Base-by-base conservation (phyloP, 2,113 vertebrate species). In the Microcebus murinus region DNA sequence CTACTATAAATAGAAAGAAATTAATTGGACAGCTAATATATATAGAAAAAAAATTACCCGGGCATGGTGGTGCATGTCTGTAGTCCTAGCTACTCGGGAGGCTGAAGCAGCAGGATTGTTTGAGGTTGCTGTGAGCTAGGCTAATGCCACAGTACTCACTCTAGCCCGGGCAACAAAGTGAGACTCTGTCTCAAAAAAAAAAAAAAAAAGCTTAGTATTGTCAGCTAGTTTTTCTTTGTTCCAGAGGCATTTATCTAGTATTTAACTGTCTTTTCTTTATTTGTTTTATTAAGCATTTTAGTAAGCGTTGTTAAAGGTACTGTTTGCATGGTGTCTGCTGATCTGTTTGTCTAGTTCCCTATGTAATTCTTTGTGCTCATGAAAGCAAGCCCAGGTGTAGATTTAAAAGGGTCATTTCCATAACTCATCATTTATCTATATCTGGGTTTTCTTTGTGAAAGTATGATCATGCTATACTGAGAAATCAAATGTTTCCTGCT, bases 221-320 rank as follows among this genome's bases (percentile, higher is more conserved):
- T 63, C 96, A 90, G 81, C 55, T 14, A 94, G 81, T 27, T 92
- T 96, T 92, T 95, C 61, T 94, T 95, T 50, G 79, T 94, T 94
- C 67, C 39, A 70, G 76, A 96, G 77, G 20, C 76, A 79, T 96
- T 97, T 96, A 91, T 89, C 36, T 96, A 85, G 67, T 97, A 91
- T 91, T 96, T 97, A 91, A 55, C 70, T 39, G 18, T 96, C 81
- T 95, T n/a, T 39, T 91, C n/a, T 94, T 95, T 93, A 15, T 85
- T 95, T 96, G 55, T 89, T 94, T 87, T 87, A 61, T 52, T 93
- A 93, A 97, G 76, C 21, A 81, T 97, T 97, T 95, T 57, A 83
- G n/a, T 84, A 95, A 97, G 83, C 79, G 89, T 96, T 87, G 96
- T 94, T 95, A 96, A 94, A 79, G 83, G 71, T 68, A 25, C 29